These are phyloP conservation scores for Macrotus californicus DNA, from an alignment of 2,113 vertebrate genomes.

Conservation along the genomic window DNA sequence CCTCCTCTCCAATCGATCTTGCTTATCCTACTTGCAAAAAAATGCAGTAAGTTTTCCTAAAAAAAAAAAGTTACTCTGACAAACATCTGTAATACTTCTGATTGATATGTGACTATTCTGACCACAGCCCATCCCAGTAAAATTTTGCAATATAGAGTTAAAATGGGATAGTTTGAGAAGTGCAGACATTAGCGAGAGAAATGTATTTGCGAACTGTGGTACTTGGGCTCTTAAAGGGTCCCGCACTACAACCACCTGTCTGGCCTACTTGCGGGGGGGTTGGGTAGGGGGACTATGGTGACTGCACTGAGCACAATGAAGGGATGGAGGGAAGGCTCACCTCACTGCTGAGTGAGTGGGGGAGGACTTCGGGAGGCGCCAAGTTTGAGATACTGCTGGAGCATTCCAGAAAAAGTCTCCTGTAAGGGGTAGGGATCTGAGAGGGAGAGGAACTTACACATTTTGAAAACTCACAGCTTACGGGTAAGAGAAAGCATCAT, in stretches of 20 bases:
- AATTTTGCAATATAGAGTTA: not conserved
- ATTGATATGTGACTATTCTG: not conserved
- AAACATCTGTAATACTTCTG: not conserved
- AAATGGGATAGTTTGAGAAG: not conserved
- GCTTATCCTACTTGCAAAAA: not conserved
- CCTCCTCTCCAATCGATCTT: not conserved
- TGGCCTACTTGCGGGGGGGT: not conserved
- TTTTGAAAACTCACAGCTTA: not conserved
- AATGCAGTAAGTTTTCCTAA: not conserved
- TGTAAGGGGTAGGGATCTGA: not conserved
- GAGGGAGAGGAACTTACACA: not conserved
- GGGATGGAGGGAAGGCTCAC: too few relatives aligned
- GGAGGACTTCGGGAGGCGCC: not conserved
- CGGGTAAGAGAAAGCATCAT: not conserved
- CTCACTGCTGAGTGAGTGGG: too few relatives aligned
- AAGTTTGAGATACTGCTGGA: not conserved
- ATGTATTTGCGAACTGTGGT: too few relatives aligned
- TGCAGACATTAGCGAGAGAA: not conserved
- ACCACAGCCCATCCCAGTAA: not conserved
- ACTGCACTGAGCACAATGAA: not conserved
- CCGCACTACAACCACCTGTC: not conserved
- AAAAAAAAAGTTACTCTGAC: not conserved
- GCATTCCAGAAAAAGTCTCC: not conserved
- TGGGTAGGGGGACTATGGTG: not conserved
- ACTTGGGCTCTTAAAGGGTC: too few relatives aligned